phyloP scores from a whole-genome alignment of 2,797 vertebrate species.

The Falco rusticolus region DNA sequence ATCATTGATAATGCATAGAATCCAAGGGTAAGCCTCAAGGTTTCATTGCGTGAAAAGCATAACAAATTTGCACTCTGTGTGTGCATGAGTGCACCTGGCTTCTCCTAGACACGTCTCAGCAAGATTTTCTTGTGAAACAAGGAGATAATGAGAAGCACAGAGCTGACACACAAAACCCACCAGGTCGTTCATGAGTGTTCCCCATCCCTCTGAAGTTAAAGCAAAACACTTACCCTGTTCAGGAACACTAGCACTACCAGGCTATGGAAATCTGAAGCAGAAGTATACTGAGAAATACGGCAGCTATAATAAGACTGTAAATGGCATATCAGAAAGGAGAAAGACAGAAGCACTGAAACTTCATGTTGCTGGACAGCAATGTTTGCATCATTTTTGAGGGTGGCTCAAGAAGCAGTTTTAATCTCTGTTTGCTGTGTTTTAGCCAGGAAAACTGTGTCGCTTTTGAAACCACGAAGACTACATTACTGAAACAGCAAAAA shows the following conservation, averaged over 20 bases:
- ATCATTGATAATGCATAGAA: background rate
- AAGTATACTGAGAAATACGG: background rate
- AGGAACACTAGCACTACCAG: background rate
- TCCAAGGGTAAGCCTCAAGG: background rate
- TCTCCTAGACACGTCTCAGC: background rate
- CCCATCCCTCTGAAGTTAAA: background rate
- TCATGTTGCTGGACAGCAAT: background rate
- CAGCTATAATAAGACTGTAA: background rate
- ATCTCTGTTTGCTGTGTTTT: background rate
- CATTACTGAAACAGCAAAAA: background rate
- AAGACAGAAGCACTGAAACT: background rate
- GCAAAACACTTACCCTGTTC: background rate
- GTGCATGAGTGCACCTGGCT: background rate
- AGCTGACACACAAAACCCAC: background rate
- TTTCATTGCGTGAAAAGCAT: background rate
- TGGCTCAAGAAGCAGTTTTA: background rate
- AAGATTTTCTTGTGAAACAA: background rate
- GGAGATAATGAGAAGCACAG: background rate
- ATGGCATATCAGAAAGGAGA: background rate
- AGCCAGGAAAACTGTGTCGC: background rate
- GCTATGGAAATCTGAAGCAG: background rate
- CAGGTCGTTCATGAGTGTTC: background rate
- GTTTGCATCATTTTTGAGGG: background rate
- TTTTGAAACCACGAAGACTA: background rate
- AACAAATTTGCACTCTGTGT: background rate